Percentiles rank a stretch among this genome's conserved stretches.
Conservation (phyloP, 2,888 invertebrate species). For the Peribatodes rhomboidaria region DNA sequence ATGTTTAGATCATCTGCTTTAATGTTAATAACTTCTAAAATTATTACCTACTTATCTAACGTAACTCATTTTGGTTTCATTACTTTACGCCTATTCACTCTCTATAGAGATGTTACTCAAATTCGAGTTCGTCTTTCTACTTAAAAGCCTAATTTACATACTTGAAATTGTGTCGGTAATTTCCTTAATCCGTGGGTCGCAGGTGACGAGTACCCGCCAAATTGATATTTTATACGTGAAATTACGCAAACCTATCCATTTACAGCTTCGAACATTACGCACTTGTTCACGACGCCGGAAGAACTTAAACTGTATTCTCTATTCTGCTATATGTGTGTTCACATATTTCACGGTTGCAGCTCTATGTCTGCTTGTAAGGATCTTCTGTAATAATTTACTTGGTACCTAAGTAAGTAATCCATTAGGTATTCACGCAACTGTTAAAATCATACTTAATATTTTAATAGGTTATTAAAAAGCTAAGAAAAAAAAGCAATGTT, state of each 20-base stretch:
- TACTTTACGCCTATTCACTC: conserved; percentile 20
- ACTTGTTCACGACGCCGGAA: conserved; percentile 2
- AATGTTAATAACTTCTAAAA: conserved; percentile 3
- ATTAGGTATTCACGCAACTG: neutral
- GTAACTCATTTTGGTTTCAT: conserved; percentile 10
- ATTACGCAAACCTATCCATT: conserved; percentile 30
- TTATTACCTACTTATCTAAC: too few species aligned
- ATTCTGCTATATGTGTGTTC: too few species aligned
- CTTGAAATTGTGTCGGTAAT: conserved; percentile 42
- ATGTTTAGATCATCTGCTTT: neutral
- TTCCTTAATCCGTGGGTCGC: conserved; percentile 54
- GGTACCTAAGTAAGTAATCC: too few species aligned
- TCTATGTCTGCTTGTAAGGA: neutral
- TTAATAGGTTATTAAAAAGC: neutral
- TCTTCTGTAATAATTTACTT: neutral
- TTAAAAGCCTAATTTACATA: conserved; percentile 59
- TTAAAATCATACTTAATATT: conserved; percentile 27
- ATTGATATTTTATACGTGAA: conserved; percentile 60
- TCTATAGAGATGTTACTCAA: conserved; percentile 19
- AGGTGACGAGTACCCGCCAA: conserved; percentile 57
- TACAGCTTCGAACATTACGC: conserved; percentile 44
- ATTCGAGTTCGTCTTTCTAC: conserved; percentile 38
- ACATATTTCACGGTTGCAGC: neutral
- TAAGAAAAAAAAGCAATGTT: conserved; percentile 27
- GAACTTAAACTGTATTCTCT: neutral